Conservation (phyloP, 2,888 invertebrate genomes). For the Melitaea athalia region DNA sequence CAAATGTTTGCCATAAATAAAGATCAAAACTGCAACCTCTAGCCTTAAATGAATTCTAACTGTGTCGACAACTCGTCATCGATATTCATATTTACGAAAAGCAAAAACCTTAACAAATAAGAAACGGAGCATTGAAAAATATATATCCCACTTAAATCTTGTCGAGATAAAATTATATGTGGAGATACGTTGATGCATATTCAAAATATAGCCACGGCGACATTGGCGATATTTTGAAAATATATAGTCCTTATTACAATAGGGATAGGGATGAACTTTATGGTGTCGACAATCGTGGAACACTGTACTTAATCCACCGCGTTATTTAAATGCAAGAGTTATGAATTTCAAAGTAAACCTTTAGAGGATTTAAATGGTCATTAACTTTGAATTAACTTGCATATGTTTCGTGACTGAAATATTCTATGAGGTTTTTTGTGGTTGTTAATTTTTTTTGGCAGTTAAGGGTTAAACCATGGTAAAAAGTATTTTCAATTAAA, state of each 20-base stretch:
- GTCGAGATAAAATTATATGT: conserved; percentile 42
- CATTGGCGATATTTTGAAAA: background rate
- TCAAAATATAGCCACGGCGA: conserved; percentile 34
- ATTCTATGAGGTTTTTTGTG: conserved; percentile 10
- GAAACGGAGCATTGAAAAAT: conserved; percentile 40
- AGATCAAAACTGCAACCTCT: too few relatives aligned
- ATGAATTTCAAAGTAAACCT: conserved; percentile 40
- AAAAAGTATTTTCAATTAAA: too few relatives aligned
- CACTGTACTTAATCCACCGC: conserved; percentile 45
- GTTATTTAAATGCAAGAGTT: conserved; percentile 40
- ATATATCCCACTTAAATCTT: conserved; percentile 45
- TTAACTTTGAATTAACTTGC: conserved; percentile 32
- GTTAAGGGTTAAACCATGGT: background rate
- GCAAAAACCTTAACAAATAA: conserved; percentile 33
- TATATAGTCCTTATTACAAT: conserved; percentile 1
- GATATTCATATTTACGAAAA: background rate
- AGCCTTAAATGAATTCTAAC: too few relatives aligned
- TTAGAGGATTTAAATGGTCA: conserved; percentile 38
- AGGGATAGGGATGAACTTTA: conserved; percentile 13
- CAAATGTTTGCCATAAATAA: too few relatives aligned
- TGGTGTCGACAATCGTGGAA: conserved; percentile 5
- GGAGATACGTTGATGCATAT: conserved; percentile 41
- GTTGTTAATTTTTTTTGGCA: background rate
- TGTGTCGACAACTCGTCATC: too few relatives aligned
- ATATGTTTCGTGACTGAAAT: conserved; percentile 36